Evolutionary conservation across 2,113 vertebrate species (phyloP).

Genomic region (Fulica atra): DNA sequence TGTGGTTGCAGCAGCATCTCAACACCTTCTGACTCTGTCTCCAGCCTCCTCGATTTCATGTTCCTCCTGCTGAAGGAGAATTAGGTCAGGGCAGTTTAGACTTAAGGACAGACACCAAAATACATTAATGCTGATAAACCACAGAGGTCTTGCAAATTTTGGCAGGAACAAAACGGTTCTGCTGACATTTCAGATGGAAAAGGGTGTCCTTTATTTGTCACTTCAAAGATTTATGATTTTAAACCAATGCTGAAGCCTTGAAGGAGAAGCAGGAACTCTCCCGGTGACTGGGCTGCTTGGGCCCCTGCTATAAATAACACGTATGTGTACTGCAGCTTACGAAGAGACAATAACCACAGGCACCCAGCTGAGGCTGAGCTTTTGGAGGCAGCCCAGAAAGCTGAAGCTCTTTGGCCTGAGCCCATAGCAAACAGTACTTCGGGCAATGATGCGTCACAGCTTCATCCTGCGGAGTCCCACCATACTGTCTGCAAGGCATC

Average conservation of each 20-base stretch:
- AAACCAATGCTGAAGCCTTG: constrained; percentile 8
- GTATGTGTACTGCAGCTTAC: background rate
- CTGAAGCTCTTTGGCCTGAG: background rate
- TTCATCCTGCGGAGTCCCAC: background rate
- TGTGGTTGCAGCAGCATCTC: background rate
- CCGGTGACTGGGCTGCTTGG: background rate
- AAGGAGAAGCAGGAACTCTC: background rate
- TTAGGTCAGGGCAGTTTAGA: background rate
- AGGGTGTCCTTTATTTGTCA: constrained; percentile 10
- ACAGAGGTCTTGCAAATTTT: background rate
- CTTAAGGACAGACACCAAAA: background rate
- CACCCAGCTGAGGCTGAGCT: background rate
- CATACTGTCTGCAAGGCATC: background rate
- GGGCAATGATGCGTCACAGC: background rate
- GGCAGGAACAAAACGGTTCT: background rate
- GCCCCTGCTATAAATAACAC: constrained; percentile 35
- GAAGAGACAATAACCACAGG: constrained; percentile 12
- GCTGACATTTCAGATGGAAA: background rate
- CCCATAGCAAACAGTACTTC: background rate
- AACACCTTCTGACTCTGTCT: background rate
- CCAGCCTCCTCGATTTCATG: background rate
- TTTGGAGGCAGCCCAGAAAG: constrained; percentile 2
- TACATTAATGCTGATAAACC: background rate
- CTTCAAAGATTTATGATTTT: background rate
- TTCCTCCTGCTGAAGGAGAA: background rate